phyloP scores from a whole-genome alignment of 1,140 invertebrate genomes.

The Solen grandis region DNA sequence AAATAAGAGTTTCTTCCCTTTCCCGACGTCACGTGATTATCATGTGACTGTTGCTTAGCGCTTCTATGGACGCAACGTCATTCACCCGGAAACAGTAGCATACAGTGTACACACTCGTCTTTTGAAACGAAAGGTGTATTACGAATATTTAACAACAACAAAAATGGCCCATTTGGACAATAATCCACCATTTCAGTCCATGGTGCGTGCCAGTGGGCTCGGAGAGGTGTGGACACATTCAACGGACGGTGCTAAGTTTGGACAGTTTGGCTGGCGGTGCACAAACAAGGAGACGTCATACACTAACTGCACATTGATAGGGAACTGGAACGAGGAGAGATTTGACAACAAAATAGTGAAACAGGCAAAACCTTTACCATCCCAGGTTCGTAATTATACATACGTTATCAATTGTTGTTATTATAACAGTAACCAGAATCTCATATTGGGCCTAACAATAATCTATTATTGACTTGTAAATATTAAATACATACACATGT shows the following conservation, averaged over 20 bases:
- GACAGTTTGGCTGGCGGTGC: slow-evolving; percentile 74
- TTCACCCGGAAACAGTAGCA: neutral
- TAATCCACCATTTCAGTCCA: slow-evolving; percentile 68
- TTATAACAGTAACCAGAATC: too few species aligned
- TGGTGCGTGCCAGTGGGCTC: slow-evolving; percentile 69
- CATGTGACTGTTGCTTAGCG: slow-evolving; percentile 3
- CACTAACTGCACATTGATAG: slow-evolving; percentile 66
- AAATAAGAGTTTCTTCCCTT: neutral
- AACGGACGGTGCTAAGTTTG: slow-evolving; percentile 66
- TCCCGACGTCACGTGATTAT: neutral
- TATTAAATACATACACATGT: too few species aligned
- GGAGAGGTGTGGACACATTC: slow-evolving; percentile 73
- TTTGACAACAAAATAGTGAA: slow-evolving; percentile 66
- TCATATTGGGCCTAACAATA: too few species aligned
- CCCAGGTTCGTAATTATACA: slow-evolving; percentile 68
- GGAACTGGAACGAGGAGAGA: slow-evolving; percentile 76
- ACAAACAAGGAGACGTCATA: slow-evolving; percentile 72
- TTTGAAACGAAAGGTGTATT: neutral
- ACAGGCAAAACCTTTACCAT: slow-evolving; percentile 68
- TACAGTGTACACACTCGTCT: slow-evolving; percentile 3
- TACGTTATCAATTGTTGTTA: too few species aligned
- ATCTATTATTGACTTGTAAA: too few species aligned
- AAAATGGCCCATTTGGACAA: slow-evolving; percentile 55
- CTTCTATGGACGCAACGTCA: neutral
- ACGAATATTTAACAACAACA: neutral